Evolutionary conservation across 2,113 vertebrate species (phyloP).

Genomic region (Pollimyrus isidori): DNA sequence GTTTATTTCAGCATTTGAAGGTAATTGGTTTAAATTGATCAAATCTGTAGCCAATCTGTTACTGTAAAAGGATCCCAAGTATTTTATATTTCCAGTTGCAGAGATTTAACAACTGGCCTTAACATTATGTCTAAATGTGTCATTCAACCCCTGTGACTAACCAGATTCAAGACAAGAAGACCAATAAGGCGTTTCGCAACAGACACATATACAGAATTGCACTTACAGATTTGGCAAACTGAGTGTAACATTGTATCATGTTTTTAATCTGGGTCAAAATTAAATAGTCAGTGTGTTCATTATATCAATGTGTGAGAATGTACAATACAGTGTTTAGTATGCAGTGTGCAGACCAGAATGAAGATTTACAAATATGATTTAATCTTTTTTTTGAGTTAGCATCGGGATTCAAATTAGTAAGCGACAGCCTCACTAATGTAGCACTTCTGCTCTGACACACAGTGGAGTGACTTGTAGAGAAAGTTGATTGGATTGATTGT

Average conservation of each 20-base stretch:
- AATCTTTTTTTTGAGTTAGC: background rate
- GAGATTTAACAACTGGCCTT: background rate
- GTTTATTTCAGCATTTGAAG: background rate
- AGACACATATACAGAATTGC: background rate
- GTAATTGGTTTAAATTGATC: background rate
- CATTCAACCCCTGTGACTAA: background rate
- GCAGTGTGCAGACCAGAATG: background rate
- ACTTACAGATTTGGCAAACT: background rate
- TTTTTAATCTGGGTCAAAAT: background rate
- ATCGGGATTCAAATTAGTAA: background rate
- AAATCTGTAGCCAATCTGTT: background rate
- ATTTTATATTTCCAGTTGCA: background rate
- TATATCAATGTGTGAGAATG: background rate
- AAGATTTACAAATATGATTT: background rate
- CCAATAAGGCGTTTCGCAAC: background rate
- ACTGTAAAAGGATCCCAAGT: background rate
- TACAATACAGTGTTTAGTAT: background rate
- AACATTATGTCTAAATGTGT: background rate
- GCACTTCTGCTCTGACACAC: too few species aligned
- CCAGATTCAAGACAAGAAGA: background rate
- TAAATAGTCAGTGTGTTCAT: background rate
- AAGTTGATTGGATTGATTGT: background rate
- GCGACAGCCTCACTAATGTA: background rate
- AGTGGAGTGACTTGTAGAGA: background rate
- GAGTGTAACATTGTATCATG: background rate